Conservation (phyloP, 2,113 vertebrate species). For the Cromileptes altivelis region DNA sequence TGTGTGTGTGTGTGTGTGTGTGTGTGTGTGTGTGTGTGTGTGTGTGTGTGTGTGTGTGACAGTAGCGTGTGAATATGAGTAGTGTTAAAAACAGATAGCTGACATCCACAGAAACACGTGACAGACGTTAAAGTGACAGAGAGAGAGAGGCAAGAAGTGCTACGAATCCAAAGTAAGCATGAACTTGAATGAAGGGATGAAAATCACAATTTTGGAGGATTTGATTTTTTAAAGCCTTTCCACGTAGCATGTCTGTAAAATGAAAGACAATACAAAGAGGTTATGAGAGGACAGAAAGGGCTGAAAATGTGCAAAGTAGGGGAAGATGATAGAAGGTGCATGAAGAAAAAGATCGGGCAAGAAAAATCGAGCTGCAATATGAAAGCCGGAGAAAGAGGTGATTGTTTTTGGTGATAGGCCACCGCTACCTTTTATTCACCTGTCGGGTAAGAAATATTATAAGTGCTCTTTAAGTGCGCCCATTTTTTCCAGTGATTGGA, state of each 20-base stretch:
- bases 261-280: constrained; percentile 4
- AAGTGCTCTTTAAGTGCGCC: constrained; percentile 48
- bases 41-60: background rate
- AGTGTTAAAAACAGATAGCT: background rate
- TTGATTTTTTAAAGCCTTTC: background rate
- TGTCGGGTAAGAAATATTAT: constrained; percentile 48
- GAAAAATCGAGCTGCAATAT: constrained; percentile 1
- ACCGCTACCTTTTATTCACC: constrained; percentile 30
- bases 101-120: constrained; percentile 1
- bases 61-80: background rate
- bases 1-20: background rate
- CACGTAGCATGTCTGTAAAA: background rate
- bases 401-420: constrained; percentile 48
- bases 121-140: background rate
- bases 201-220: background rate
- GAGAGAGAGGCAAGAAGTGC: background rate
- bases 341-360: background rate
- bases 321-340: background rate
- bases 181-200: background rate
- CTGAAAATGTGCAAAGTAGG: background rate
- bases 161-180: background rate
- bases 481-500: constrained; percentile 53
- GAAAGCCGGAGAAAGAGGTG: constrained; percentile 13
- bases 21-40: background rate
- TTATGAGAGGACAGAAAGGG: background rate